These are phyloP conservation scores for Gymnobelideus leadbeateri DNA, from an alignment of 2,113 vertebrate species.

Conservation along the genomic window DNA sequence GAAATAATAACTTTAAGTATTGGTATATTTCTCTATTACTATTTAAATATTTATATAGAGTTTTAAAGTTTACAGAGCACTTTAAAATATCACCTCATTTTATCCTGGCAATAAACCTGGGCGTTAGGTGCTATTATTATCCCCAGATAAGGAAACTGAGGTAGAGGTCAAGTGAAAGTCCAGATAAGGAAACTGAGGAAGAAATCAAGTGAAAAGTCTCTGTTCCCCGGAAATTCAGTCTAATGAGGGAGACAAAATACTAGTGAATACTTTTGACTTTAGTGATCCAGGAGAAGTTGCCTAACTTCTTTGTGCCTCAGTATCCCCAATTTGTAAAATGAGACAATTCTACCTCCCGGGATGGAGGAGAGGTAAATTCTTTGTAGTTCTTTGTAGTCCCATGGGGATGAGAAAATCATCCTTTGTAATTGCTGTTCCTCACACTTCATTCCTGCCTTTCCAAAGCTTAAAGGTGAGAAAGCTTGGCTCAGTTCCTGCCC, in stretches of 20 bases:
- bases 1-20: not conserved
- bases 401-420: not conserved
- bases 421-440: not conserved
- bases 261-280: not conserved
- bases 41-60: not conserved
- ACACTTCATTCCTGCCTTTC: not conserved
- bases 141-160: not conserved
- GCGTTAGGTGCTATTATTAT: not conserved
- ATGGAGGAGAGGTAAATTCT: not conserved
- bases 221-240: not conserved
- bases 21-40: not conserved
- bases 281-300: not conserved
- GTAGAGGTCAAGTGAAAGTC: not conserved
- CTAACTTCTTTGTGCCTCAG: not conserved
- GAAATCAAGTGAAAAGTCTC: not conserved
- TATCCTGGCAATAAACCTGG: not conserved
- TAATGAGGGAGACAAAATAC: not conserved
- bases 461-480: not conserved
- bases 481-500: too few relatives aligned
- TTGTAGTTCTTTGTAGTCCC: not conserved
- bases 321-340: not conserved
- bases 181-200: not conserved
- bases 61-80: not conserved
- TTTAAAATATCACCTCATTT: not conserved
- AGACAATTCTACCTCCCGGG: not conserved